Evolutionary conservation across 2,888 invertebrate genomes (phyloP), one percentile per base, ranked within the genome.

Genomic region (Harpalus rubripes): DNA sequence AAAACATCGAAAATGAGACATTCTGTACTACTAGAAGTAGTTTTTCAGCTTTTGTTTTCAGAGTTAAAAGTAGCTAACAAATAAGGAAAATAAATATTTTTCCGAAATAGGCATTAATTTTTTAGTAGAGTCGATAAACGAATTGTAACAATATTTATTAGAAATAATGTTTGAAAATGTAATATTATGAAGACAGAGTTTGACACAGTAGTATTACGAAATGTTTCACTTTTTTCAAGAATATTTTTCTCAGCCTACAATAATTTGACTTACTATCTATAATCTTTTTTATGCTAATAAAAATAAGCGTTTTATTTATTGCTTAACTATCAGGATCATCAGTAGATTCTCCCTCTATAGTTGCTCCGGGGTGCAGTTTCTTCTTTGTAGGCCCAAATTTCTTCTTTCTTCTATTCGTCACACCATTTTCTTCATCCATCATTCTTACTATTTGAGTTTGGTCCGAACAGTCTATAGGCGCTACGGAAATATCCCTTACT

Each of bases 401-500:
- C 86, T 92, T 92, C 87, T 93, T 93, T 18, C 92, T 91, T 63
- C 95, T 93, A 91, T 98, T 97, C 12, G 94, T 92, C 6, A 98
- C 97, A 0, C 98, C 98, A 88, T 98, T 96, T 5, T 95, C 94
- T 87, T 97, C 96, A 90, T 98, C 98, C 98, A 99, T 99, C 97
- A 98, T 98, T 74, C 96, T 94, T 15, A 98, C 92, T 86, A 98
- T 97, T 87, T 95, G 93, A 1, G 95, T 95, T 91, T 98, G 98
- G 93, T 98, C 98, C 7, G 97, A 97, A 61, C 98, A 97, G 91
- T 98, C 96, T 74, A 98, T 94, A 0, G 98, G 98, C 63, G 98
- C 98, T 76, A 98, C 97, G 0, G 97, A 98, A 86, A 99, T 99
- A 91, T 99, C 99, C 5, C 99, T 93, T 0, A 99, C 99, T 7